These are phyloP conservation scores for Fulica atra DNA, from an alignment of 2,113 vertebrate species.

Conservation along the genomic window DNA sequence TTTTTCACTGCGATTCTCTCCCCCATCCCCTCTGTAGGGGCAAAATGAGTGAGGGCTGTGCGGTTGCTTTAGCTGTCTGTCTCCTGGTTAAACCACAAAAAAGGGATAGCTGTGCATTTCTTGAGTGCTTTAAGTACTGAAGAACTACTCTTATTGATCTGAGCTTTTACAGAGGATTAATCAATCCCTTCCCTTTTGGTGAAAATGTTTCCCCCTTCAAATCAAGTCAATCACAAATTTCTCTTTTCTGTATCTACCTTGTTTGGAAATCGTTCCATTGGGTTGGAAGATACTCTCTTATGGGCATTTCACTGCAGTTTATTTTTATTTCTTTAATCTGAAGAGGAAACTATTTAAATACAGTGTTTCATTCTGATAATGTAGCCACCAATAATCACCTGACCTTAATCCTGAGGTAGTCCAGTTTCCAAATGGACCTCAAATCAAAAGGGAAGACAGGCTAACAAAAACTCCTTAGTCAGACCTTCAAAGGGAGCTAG, in stretches of 20 bases:
- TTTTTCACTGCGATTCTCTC: too few species aligned
- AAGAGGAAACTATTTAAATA: background rate
- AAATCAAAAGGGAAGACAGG: background rate
- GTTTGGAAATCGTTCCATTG: background rate
- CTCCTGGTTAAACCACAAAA: too few species aligned
- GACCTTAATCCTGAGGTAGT: background rate
- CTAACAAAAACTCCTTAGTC: background rate
- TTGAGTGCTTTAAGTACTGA: background rate
- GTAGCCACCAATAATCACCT: background rate
- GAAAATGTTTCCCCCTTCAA: constrained; percentile 25
- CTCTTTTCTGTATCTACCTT: background rate
- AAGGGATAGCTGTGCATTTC: background rate
- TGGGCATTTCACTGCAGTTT: background rate
- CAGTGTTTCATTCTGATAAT: background rate
- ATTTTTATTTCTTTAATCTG: background rate
- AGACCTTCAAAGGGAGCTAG: background rate
- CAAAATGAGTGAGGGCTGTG: too few species aligned
- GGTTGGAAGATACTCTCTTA: background rate
- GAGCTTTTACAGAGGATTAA: constrained; percentile 12
- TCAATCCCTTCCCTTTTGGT: background rate
- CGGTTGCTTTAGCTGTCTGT: too few species aligned
- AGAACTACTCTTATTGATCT: background rate
- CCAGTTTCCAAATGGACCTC: background rate
- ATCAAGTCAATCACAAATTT: background rate
- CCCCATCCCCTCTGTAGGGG: too few species aligned